phyloP scores from a whole-genome alignment of 2,113 vertebrate genomes.

The Hylia prasina region DNA sequence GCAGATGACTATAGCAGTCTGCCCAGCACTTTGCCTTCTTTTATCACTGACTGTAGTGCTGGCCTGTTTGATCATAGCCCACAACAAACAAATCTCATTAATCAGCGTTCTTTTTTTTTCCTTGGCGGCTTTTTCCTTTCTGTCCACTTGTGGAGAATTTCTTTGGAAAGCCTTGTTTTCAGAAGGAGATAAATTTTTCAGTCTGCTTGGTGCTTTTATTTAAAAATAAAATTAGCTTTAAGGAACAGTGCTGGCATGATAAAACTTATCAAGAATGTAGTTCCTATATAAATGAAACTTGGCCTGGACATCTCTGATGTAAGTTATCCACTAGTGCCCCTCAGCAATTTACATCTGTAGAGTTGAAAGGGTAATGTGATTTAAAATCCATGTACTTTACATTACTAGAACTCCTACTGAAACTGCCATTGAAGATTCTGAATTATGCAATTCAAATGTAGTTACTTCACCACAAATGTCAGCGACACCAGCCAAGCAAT shows the following conservation, averaged over 20 bases:
- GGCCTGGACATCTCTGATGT: neutral
- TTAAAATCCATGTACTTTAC: conserved; percentile 23
- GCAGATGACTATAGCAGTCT: conserved; percentile 51
- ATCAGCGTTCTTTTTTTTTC: neutral
- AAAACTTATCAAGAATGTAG: neutral
- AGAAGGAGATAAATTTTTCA: neutral
- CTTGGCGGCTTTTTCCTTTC: neutral
- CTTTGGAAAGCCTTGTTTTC: neutral
- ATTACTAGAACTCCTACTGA: neutral
- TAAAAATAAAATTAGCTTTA: neutral
- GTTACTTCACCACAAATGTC: conserved; percentile 15
- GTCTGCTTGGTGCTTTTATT: neutral
- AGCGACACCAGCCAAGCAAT: neutral
- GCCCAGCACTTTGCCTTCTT: neutral
- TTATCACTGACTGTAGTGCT: neutral
- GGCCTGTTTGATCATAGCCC: conserved; percentile 21
- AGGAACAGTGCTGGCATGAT: neutral
- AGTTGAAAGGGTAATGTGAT: conserved; percentile 30
- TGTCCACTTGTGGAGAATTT: neutral
- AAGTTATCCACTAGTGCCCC: neutral
- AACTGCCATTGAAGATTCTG: neutral
- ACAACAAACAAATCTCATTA: neutral
- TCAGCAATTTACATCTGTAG: neutral
- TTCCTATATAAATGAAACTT: neutral
- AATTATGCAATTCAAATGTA: conserved; percentile 3